Evolutionary conservation across 2,113 vertebrate genomes (phyloP).

Genomic region (Coregonus clupeaformis): DNA sequence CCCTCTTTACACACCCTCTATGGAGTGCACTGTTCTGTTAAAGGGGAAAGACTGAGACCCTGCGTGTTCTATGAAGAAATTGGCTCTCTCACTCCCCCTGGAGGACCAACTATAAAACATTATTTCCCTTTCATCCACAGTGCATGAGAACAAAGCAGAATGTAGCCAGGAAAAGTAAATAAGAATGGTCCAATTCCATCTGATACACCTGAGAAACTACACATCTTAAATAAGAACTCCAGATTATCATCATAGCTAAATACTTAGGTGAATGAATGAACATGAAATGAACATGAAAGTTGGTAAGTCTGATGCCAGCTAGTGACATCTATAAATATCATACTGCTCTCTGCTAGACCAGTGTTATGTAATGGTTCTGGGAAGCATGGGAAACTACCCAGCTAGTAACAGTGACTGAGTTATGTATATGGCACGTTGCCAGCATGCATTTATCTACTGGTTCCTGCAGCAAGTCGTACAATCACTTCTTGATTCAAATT

Average conservation of each 20-base stretch:
- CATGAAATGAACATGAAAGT: too few species aligned
- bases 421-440: constrained; percentile 31
- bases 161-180: background rate
- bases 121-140: too few species aligned
- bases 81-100: constrained; percentile 49
- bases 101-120: constrained; percentile 31
- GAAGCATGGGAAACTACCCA: constrained; percentile 29
- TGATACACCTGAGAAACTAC: background rate
- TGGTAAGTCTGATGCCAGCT: too few species aligned
- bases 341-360: background rate
- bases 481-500: constrained; percentile 43
- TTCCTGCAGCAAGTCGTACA: constrained; percentile 54
- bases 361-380: constrained; percentile 16
- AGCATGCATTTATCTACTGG: constrained; percentile 33
- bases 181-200: background rate
- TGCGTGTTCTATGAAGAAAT: too few species aligned
- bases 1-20: background rate
- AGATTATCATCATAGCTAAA: too few species aligned
- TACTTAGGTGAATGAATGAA: too few species aligned
- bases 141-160: background rate
- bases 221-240: background rate
- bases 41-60: background rate
- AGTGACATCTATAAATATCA: background rate
- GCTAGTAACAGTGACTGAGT: constrained; percentile 38
- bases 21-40: background rate